Evolutionary conservation across 2,888 invertebrate species (phyloP), one percentile per base, ranked within the genome.

Genomic region (Lampropteryx suffumata): DNA sequence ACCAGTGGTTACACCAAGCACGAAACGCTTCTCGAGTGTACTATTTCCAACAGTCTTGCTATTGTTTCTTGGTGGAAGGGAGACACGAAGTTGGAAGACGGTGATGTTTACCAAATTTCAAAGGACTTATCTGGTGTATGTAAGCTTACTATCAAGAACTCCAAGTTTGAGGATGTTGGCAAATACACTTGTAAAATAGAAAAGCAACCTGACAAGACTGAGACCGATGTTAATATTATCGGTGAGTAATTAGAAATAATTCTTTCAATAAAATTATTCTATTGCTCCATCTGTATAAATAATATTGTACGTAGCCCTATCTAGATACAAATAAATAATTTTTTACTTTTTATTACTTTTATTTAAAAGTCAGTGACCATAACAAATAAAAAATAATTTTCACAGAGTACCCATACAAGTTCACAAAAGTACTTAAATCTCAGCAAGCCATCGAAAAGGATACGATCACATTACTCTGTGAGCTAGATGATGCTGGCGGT

Each of bases 401-500:
- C 86, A 24, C 88, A 95, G 99, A 99, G 87, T 97, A 97, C 79
- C 97, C 97, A 12, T 97, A 97, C 84, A 97, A 97, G 79, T 97
- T 97, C 91, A 98, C 94, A 40, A 98, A 98, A 82, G 96, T 97
- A 10, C 92, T 99, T 41, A 98, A 98, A 79, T 97, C 98, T 55
- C 95, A 97, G 78, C 97, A 98, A 71, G 94, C 96, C 45, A 94
- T 96, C 45, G 99, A 99, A 82, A 98, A 98, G 75, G 98, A 99
- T 65, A 96, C 96, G 11, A 94, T 98, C 17, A 96, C 96, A 0
- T 91, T 99, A 53, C 94, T 97, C 52, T 99, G 99, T 79, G 99
- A 99, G 84, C 93, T 99, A 54, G 99, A 99, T 71, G 99, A 99
- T 82, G 97, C 96, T 35, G 94, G 94, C 64, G 99, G 99, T 58